Evolutionary conservation across 2,888 invertebrate species (phyloP).

Genomic region (Polia nebulosa): DNA sequence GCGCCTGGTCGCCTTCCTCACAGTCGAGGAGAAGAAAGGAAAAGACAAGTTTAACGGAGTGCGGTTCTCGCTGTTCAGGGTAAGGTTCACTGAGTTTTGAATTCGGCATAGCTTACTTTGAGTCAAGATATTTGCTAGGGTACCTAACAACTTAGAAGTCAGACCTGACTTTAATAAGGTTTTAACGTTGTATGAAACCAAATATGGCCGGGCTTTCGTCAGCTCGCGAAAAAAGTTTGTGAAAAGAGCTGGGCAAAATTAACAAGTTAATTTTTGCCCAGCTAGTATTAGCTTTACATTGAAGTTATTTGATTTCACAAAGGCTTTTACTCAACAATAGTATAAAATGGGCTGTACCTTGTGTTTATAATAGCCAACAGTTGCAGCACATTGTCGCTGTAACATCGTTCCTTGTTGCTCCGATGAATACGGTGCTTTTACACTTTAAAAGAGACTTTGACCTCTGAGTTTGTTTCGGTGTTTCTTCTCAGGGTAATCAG

Average conservation of each 20-base stretch:
- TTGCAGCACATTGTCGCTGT: background rate
- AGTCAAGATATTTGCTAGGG: background rate
- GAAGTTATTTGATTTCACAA: background rate
- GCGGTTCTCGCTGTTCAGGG: conserved; percentile 94
- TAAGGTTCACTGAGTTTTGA: conserved; percentile 73
- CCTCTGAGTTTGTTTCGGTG: too few relatives aligned
- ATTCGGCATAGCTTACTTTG: background rate
- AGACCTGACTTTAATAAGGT: too few relatives aligned
- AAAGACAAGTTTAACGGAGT: conserved; percentile 94
- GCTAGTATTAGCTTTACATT: too few relatives aligned
- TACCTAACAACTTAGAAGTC: background rate
- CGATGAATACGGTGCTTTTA: too few relatives aligned
- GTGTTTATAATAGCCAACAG: background rate
- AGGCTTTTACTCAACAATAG: background rate
- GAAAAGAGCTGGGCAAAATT: background rate
- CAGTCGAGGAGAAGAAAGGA: conserved; percentile 96
- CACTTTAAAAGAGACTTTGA: too few relatives aligned
- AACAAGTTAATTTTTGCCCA: background rate
- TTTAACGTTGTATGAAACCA: background rate
- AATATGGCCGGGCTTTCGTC: background rate
- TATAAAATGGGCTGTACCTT: background rate
- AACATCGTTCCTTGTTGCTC: background rate
- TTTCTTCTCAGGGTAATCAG: too few relatives aligned
- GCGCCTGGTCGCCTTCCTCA: conserved; percentile 93
- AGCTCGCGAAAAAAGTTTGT: background rate